phyloP scores from a whole-genome alignment of 2,113 vertebrate genomes.

The Oophaga pumilio region DNA sequence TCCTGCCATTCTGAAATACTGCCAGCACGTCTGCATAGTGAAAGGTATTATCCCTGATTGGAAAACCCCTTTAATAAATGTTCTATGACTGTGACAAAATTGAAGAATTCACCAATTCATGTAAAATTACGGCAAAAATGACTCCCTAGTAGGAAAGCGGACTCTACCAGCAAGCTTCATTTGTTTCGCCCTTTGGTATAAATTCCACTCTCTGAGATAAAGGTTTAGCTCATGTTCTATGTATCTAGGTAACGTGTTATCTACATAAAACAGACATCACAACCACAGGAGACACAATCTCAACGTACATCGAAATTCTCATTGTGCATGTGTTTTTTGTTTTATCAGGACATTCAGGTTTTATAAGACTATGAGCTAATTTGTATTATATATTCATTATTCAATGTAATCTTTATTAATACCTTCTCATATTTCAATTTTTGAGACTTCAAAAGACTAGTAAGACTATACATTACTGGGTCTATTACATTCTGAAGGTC shows the following conservation, averaged over 20 bases:
- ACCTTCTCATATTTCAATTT: constrained; percentile 30
- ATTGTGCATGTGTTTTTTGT: background rate
- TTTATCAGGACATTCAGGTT: background rate
- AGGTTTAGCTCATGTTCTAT: background rate
- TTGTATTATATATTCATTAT: constrained; percentile 41
- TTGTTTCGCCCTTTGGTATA: background rate
- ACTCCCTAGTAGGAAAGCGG: too few relatives aligned
- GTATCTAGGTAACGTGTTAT: constrained; percentile 24
- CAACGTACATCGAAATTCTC: constrained; percentile 6
- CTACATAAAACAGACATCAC: constrained; percentile 12
- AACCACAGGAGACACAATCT: constrained; percentile 7
- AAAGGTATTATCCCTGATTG: background rate
- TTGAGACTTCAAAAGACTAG: constrained; percentile 34
- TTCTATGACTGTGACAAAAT: background rate
- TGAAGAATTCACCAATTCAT: background rate
- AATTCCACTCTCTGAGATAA: background rate
- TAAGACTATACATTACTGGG: constrained; percentile 58
- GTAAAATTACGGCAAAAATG: too few relatives aligned
- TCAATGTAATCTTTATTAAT: constrained; percentile 44
- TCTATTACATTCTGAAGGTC: constrained; percentile 63
- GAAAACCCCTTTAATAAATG: background rate
- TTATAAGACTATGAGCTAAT: background rate
- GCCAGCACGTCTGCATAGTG: background rate
- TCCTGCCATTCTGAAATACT: too few relatives aligned
- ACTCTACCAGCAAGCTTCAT: background rate